Conservation (phyloP, 2,113 vertebrate genomes). For the Callocephalon fimbriatum region DNA sequence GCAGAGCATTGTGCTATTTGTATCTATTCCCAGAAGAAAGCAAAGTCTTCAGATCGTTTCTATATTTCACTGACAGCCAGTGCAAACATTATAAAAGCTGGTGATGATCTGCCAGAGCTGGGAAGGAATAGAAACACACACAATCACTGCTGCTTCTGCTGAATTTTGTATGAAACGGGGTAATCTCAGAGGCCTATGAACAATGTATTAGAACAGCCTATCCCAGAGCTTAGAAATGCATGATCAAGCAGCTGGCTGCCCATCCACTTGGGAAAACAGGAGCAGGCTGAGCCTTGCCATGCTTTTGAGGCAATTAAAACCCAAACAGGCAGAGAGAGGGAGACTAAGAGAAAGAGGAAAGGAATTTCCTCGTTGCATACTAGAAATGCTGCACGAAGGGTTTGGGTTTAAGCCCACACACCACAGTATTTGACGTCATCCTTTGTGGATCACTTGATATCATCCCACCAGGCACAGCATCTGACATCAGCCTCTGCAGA, state of each 20-base stretch:
- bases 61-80: not conserved
- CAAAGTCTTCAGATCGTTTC: not conserved
- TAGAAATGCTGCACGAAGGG: not conserved
- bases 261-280: not conserved
- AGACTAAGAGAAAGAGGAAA: not conserved
- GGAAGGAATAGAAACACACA: not conserved
- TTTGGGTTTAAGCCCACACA: not conserved
- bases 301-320: not conserved
- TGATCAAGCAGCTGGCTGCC: conserved; percentile 3
- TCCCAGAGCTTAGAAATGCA: not conserved
- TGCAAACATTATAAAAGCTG: not conserved
- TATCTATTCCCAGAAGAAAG: not conserved
- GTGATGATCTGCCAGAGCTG: not conserved
- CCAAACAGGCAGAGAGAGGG: not conserved
- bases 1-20: not conserved
- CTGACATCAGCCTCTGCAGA: not conserved
- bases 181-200: not conserved
- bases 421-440: not conserved
- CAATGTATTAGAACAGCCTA: not conserved
- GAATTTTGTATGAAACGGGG: not conserved
- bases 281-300: not conserved
- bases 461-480: not conserved
- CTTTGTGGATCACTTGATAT: not conserved
- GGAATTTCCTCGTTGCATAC: not conserved
- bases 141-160: not conserved